These are phyloP conservation scores for Varanus komodoensis DNA, from an alignment of 2,113 vertebrate species.

Conservation along the genomic window DNA sequence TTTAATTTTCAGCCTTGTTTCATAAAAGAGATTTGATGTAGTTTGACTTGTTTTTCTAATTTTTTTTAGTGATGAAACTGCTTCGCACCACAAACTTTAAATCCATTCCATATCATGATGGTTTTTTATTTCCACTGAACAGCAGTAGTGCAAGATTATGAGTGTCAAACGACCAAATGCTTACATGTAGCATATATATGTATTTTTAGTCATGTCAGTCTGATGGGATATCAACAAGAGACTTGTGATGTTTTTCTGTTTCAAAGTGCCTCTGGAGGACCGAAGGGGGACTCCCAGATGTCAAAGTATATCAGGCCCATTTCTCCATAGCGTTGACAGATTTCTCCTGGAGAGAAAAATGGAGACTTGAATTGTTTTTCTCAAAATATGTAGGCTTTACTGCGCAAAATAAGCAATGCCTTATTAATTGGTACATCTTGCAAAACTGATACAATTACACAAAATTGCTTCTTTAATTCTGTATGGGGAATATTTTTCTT, in stretches of 20 bases:
- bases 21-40: background rate
- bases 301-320: conserved; percentile 38
- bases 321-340: conserved; percentile 33
- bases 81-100: conserved; percentile 1
- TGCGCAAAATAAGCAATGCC: background rate
- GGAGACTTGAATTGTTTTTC: conserved; percentile 3
- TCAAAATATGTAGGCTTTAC: background rate
- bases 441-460: background rate
- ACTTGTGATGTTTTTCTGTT: conserved; percentile 43
- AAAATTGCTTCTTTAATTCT: background rate
- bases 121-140: conserved; percentile 9
- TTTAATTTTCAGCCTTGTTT: conserved; percentile 46
- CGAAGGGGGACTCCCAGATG: conserved; percentile 30
- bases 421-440: background rate
- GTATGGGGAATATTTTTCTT: background rate
- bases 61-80: background rate
- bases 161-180: conserved; percentile 34
- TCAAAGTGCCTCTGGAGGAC: conserved; percentile 57
- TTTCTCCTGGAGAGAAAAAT: conserved; percentile 53
- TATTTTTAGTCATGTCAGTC: conserved; percentile 57
- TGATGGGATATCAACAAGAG: conserved; percentile 28
- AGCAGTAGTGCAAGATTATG: conserved; percentile 19
- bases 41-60: background rate
- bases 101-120: background rate
- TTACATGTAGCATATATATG: conserved; percentile 35